Evolutionary conservation across 2,113 vertebrate genomes (phyloP), one percentile per base, ranked within the genome.

Genomic region (Raja brachyura): DNA sequence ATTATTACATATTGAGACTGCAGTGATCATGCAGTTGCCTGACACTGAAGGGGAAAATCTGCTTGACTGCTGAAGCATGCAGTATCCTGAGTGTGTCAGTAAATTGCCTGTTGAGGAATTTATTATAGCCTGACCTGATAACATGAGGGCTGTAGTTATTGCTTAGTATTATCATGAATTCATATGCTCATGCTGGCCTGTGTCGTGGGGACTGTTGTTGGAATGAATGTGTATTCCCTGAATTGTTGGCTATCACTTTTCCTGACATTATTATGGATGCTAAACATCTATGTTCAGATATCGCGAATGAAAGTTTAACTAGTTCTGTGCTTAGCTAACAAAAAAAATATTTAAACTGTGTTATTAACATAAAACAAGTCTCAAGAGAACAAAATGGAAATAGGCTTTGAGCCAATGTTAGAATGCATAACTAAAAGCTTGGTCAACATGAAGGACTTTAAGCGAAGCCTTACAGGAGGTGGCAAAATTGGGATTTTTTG

Each of bases 31-130:
- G 94, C 93, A 0, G 3, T 95, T 96, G 95, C 93, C 18, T 63
- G 14, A 0, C 14, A 22, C 94, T 31, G 93, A 95, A 94, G 94
- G 95, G 68, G 54, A 95, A 96, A 94, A 94, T 94, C 93, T 95
- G 93, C 93, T 95, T 93, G 93, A 93, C 95, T 93, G 93, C 94
- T 93, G 93, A 78, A 93, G 90, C 93, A 76, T 31, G 78, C 93
- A 94, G 22, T 7, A 59, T 94, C 94, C 73, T 28, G 93, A 95
- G 93, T 93, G 93, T 93, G 93, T 39, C 90, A 74, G 68, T 92
- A 92, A 92, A 92, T 92, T 95, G 95, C 94, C 96, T 93, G 94
- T 95, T 95, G 94, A 95, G 93, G 94, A 93, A 94, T 93, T 93
- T 83, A 93, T 93, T 94, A 93, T 93, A 94, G 94, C 94, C 94